phyloP scores from a whole-genome alignment of 2,888 invertebrate species.

The Polydrusus pterygomalis region DNA sequence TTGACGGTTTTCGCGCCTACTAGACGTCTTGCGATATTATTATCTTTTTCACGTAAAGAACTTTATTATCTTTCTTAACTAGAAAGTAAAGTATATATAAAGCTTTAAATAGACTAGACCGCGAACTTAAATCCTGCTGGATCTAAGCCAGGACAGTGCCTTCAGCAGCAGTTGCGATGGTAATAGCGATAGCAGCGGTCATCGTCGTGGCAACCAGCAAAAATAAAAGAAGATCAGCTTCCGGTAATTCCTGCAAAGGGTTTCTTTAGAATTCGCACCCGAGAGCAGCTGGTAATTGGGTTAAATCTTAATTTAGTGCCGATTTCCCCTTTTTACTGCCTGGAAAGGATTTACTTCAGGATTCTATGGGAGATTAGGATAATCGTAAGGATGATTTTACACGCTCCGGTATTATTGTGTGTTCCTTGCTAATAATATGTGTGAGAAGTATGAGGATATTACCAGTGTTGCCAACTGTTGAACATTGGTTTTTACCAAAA shows the following conservation, averaged over 20 bases:
- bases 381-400: conserved; percentile 3
- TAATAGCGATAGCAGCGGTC: conserved; percentile 52
- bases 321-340: conserved; percentile 47
- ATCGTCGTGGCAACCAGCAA: conserved; percentile 48
- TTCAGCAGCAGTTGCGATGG: conserved; percentile 46
- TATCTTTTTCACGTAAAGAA: too few species aligned
- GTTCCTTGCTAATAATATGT: neutral
- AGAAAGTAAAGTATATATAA: neutral
- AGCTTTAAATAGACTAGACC: conserved; percentile 29
- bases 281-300: conserved; percentile 47
- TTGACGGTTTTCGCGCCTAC: too few species aligned
- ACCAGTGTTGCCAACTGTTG: too few species aligned
- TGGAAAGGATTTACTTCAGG: conserved; percentile 41
- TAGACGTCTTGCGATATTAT: too few species aligned
- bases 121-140: conserved; percentile 43
- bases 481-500: too few species aligned
- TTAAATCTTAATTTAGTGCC: conserved; percentile 54
- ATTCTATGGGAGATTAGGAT: conserved; percentile 32
- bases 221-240: conserved; percentile 49
- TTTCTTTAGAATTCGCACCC: conserved; percentile 49
- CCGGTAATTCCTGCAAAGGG: conserved; percentile 42
- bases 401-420: neutral
- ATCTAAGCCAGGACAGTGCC: conserved; percentile 46
- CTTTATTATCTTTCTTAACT: too few species aligned
- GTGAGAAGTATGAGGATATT: too few species aligned